Evolutionary conservation across 2,113 vertebrate genomes (phyloP).

Genomic region (Saccopteryx leptura): DNA sequence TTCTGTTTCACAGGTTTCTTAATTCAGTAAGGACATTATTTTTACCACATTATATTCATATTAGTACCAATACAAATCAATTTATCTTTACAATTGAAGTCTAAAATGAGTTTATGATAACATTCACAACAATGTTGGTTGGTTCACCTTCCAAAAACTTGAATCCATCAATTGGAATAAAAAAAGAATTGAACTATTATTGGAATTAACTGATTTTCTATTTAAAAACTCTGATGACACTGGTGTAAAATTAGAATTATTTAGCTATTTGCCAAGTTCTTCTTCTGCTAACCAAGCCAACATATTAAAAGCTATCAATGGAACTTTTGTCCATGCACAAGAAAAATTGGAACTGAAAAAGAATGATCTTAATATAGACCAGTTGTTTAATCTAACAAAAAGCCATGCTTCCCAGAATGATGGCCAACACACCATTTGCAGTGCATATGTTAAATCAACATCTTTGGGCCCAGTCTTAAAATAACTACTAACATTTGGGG

Average conservation of each 20-base stretch:
- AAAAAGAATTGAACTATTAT: constrained; percentile 47
- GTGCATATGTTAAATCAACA: neutral
- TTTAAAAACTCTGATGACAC: constrained; percentile 64
- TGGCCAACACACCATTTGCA: neutral
- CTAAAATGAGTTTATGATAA: constrained; percentile 26
- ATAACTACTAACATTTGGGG: neutral
- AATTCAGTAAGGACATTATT: constrained; percentile 53
- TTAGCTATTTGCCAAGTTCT: constrained; percentile 60
- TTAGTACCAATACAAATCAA: constrained; percentile 47
- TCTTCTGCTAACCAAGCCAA: constrained; percentile 47
- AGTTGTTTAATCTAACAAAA: constrained; percentile 62
- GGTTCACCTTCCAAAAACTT: constrained; percentile 52
- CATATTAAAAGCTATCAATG: constrained; percentile 50
- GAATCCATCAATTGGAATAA: constrained; percentile 22
- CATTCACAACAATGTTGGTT: neutral
- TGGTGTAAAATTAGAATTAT: constrained; percentile 60
- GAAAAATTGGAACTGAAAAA: constrained; percentile 69
- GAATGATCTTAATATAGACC: constrained; percentile 59
- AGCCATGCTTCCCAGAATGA: neutral
- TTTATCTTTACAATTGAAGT: constrained; percentile 18
- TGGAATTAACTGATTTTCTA: constrained; percentile 65
- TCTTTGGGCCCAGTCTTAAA: constrained; percentile 12
- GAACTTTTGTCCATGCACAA: constrained; percentile 61
- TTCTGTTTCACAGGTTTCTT: constrained; percentile 21
- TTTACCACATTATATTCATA: constrained; percentile 17